Percentiles rank a stretch among this genome's conserved stretches.
Conservation (phyloP, 2,888 invertebrate species). For the Napeogenes inachia region DNA sequence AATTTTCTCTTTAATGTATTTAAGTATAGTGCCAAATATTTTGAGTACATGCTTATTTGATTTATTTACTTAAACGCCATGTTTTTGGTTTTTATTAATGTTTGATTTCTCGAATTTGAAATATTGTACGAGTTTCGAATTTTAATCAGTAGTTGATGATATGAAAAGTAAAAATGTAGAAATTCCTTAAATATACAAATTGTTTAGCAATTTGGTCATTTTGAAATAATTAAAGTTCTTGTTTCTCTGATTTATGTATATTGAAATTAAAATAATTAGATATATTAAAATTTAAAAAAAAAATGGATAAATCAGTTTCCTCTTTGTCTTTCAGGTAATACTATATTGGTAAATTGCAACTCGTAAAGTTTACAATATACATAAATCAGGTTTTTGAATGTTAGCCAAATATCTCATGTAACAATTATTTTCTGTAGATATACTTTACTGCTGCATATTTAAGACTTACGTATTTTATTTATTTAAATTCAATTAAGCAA, state of each 20-base stretch:
- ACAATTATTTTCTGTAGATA: constrained; percentile 35
- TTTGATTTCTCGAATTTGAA: not conserved
- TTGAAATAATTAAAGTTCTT: constrained; percentile 1
- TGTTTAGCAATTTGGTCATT: constrained; percentile 4
- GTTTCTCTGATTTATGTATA: not conserved
- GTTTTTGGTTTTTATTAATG: constrained; percentile 12
- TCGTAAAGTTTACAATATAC: constrained; percentile 16
- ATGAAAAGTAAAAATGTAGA: not conserved
- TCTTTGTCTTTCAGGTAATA: too few species aligned
- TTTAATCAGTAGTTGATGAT: not conserved
- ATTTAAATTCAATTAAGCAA: constrained; percentile 74
- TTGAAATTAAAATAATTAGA: not conserved
- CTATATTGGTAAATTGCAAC: not conserved
- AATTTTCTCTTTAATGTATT: constrained; percentile 45
- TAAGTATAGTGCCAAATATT: constrained; percentile 69
- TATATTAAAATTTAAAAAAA: too few species aligned
- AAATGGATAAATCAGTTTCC: not conserved
- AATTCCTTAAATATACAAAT: constrained; percentile 3
- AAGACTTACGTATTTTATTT: constrained; percentile 58
- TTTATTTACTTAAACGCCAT: constrained; percentile 20
- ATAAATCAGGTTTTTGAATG: constrained; percentile 21
- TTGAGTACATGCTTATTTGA: constrained; percentile 39
- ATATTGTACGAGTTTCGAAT: constrained; percentile 6
- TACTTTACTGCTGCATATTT: constrained; percentile 39
- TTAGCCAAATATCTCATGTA: constrained; percentile 28